Base-by-base conservation (phyloP, 2,113 vertebrate genomes). In the Cynopterus brachyotis region DNA sequence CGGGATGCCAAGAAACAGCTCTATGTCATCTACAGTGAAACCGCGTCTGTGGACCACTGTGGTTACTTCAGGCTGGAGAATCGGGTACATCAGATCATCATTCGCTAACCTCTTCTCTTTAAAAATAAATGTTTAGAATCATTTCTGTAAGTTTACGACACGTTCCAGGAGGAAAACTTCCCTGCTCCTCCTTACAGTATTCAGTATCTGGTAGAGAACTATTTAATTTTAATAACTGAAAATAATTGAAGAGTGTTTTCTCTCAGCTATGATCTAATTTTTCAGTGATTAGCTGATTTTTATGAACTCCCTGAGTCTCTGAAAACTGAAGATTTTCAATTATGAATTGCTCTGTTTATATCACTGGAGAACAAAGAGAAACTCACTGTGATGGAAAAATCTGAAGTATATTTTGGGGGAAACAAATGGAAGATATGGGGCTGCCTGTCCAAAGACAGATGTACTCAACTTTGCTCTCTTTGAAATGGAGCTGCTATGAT, bases 11-110 rank as follows among this genome's bases (percentile, higher is more conserved):
- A 57, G 37, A 82, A 96, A 91, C 57, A 94, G 69, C 81, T 95
- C 85, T 97, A 69, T 59, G 76, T 97, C 67, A 96, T 80, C 81
- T 59, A 62, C 57, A 75, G 15, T 79, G 81, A 96, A 95, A 95
- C 40, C 9, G 1, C 40, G 19, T 96, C 82, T 72, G 57, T 69
- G 53, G 47, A 50, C 88, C 72, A 91, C 17, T 22, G 16, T 22
- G 24, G 66, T 47, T 59, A 73, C 45, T n/a, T 10, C 19, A 57
- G 59, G 55, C 70, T 79, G 3, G 37, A 85, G 40, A 17, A 80
- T 55, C 82, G 73, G 24, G n/a, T 73, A 67, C 12, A n/a, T 28
- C 32, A 91, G 12, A 24, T 35, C 72, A 96, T 90, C 35, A 79
- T 69, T 88, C 17, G n/a, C 32, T 89, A 17, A 55, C 32, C 15